phyloP scores from a whole-genome alignment of 2,888 invertebrate species.

The Oxyteleia sp. region DNA sequence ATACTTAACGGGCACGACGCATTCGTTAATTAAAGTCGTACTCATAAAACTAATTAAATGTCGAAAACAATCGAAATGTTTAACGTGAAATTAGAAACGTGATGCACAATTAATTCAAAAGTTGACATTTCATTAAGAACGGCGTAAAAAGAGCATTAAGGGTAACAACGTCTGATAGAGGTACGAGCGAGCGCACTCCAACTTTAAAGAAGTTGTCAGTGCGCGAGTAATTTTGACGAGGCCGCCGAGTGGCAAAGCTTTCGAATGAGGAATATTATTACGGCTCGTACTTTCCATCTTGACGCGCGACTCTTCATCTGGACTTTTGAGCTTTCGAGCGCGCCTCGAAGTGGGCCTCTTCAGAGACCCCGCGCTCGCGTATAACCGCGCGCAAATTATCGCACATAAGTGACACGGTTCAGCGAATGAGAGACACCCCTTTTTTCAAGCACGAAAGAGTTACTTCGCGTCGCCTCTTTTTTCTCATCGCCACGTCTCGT shows the following conservation, averaged over 20 bases:
- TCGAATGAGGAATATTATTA: constrained; percentile 65
- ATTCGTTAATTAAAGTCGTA: constrained; percentile 55
- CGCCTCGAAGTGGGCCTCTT: constrained; percentile 68
- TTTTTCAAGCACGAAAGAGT: constrained; percentile 23
- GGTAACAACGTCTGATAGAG: constrained; percentile 54
- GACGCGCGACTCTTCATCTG: constrained; percentile 67
- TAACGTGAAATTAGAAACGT: constrained; percentile 58
- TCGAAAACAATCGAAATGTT: constrained; percentile 58
- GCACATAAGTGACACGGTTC: constrained; percentile 59
- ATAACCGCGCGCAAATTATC: constrained; percentile 66
- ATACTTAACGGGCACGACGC: no score
- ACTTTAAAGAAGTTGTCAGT: constrained; percentile 63
- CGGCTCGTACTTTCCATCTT: constrained; percentile 45
- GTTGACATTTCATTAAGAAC: constrained; percentile 67
- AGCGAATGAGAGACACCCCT: constrained; percentile 33
- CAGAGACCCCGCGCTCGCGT: constrained; percentile 49
- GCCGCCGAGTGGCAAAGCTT: constrained; percentile 43
- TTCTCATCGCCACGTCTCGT: neutral
- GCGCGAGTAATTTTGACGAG: constrained; percentile 60
- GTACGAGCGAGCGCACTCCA: constrained; percentile 37
- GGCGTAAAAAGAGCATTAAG: constrained; percentile 61
- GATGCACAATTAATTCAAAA: constrained; percentile 62
- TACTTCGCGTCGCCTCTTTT: neutral
- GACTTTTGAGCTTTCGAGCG: constrained; percentile 74
- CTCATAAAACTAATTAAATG: constrained; percentile 60